Evolutionary conservation across 30 jellyfish, hydroid and myxozoan genomes (phyloP).

Genomic region (Hydra vulgaris): DNA sequence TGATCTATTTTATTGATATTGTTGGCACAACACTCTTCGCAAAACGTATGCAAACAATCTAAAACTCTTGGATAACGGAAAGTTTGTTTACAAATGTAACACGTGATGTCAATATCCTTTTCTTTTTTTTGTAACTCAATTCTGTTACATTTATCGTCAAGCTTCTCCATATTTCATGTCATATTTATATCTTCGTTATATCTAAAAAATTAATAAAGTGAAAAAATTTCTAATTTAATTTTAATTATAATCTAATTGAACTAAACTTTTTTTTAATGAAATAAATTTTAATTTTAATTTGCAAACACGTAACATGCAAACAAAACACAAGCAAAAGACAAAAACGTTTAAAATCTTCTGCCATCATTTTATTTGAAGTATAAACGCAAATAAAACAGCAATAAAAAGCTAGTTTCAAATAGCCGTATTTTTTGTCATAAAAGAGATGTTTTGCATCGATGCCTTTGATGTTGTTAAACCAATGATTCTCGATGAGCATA

Average conservation of each 20-base stretch:
- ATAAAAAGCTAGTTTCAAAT: background rate
- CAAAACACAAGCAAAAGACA: background rate
- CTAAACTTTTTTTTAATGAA: too few species aligned
- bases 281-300: too few species aligned
- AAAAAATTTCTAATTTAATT: too few species aligned
- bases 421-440: background rate
- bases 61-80: conserved; percentile 67
- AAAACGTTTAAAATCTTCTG: background rate
- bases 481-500: background rate
- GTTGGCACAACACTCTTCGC: conserved; percentile 79
- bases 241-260: too few species aligned
- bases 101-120: conserved; percentile 52
- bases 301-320: too few species aligned
- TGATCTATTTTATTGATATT: conserved; percentile 40
- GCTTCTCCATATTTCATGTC: too few species aligned
- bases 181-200: background rate
- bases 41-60: conserved; percentile 76
- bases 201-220: background rate
- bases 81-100: conserved; percentile 52
- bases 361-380: background rate
- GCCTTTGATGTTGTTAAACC: background rate
- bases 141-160: background rate
- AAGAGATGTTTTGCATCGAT: background rate
- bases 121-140: conserved; percentile 1
- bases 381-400: background rate